Conservation (phyloP, 2,113 vertebrate genomes). For the Eulemur macaco region DNA sequence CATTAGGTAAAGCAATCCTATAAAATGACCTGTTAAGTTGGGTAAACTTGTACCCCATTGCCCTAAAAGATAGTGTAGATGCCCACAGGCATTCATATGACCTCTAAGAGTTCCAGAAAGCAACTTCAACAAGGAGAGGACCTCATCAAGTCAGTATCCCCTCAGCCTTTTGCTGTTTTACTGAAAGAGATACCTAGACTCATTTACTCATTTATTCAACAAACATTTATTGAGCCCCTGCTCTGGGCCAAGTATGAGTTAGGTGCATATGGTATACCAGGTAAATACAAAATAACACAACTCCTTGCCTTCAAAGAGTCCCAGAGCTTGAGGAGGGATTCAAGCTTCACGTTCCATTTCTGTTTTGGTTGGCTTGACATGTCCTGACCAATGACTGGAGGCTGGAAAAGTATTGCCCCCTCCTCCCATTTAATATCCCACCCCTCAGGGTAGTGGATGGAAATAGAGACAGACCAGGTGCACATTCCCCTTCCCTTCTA, state of each 20-base stretch:
- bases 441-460: too few relatives aligned
- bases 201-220: background rate
- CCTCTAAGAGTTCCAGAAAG: constrained; percentile 18
- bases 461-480: background rate
- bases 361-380: background rate
- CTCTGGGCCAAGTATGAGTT: background rate
- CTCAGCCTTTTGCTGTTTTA: background rate
- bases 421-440: background rate
- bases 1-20: constrained; percentile 14
- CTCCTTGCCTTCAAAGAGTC: background rate
- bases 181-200: background rate
- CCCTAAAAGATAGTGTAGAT: background rate
- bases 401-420: background rate
- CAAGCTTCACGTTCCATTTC: background rate
- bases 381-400: background rate
- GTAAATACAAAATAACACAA: constrained; percentile 34
- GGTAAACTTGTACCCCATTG: background rate
- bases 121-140: background rate
- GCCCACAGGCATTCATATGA: background rate
- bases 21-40: background rate
- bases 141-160: background rate
- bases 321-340: background rate
- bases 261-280: background rate
- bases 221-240: background rate
- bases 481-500: background rate